Evolutionary conservation across 2,797 vertebrate species (phyloP).

Genomic region (Urophycis tenuis): DNA sequence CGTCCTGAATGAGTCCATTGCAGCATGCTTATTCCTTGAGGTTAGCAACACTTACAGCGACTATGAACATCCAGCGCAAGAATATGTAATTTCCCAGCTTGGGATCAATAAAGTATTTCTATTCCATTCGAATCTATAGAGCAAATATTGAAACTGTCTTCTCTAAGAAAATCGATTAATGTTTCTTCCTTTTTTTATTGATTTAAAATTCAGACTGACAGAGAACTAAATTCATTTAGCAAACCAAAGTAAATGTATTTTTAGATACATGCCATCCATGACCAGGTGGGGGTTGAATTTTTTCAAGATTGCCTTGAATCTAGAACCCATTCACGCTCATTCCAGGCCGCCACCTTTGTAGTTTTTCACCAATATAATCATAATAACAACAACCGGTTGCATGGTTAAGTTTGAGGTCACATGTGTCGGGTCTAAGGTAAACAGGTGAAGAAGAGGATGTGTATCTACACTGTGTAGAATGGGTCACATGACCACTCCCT

Average conservation of each 20-base stretch:
- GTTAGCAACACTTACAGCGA: conserved; percentile 38
- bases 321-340: not conserved
- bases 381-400: not conserved
- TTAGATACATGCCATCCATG: not conserved
- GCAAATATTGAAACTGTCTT: no score
- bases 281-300: not conserved
- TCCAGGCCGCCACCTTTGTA: not conserved
- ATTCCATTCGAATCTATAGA: no score
- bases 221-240: not conserved
- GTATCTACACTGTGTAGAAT: not conserved
- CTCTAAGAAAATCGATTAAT: not conserved
- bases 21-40: conserved; percentile 63
- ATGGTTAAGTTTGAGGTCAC: not conserved
- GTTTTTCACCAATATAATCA: not conserved
- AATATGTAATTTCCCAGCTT: no score
- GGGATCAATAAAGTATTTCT: no score
- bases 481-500: not conserved
- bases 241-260: not conserved
- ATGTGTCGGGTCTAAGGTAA: not conserved
- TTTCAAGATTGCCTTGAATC: not conserved
- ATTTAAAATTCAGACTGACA: not conserved
- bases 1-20: conserved; percentile 58
- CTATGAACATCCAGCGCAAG: not conserved
- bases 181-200: not conserved
- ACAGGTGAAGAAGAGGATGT: not conserved